These are phyloP conservation scores for Theretra japonica DNA, from an alignment of 2,888 invertebrate species.

Conservation along the genomic window DNA sequence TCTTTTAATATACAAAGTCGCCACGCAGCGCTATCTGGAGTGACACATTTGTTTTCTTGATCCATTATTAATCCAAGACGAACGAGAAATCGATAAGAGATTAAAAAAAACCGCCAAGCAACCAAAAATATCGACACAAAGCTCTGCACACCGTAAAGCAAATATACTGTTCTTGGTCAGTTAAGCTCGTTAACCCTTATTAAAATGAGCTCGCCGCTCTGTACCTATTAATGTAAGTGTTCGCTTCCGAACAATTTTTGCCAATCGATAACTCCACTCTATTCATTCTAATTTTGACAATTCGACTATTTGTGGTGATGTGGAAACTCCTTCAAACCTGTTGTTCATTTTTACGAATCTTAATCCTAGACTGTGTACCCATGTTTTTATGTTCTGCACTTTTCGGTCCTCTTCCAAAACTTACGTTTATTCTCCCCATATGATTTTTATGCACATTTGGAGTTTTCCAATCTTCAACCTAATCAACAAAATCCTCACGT, in stretches of 20 bases:
- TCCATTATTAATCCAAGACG: too few species aligned
- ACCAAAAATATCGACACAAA: background rate
- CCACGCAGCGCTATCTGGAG: too few species aligned
- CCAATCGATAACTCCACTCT: constrained; percentile 43
- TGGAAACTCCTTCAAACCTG: constrained; percentile 35
- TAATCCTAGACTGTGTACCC: background rate
- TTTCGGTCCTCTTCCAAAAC: too few species aligned
- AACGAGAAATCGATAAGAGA: too few species aligned
- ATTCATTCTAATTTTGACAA: constrained; percentile 41
- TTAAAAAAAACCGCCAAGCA: background rate
- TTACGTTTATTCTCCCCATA: too few species aligned
- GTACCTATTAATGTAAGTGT: background rate
- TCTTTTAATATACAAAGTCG: too few species aligned
- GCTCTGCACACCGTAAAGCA: background rate
- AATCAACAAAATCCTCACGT: too few species aligned
- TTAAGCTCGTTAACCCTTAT: constrained; percentile 1
- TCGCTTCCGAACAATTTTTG: constrained; percentile 27
- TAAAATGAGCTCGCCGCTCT: background rate
- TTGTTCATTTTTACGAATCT: background rate
- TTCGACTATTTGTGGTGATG: constrained; percentile 45
- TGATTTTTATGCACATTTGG: too few species aligned
- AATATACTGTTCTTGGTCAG: background rate
- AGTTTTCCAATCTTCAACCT: too few species aligned
- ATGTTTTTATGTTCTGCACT: too few species aligned
- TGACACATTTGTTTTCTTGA: too few species aligned